These are phyloP conservation scores for Megalops atlanticus DNA, from an alignment of 2,113 vertebrate species.

Conservation along the genomic window DNA sequence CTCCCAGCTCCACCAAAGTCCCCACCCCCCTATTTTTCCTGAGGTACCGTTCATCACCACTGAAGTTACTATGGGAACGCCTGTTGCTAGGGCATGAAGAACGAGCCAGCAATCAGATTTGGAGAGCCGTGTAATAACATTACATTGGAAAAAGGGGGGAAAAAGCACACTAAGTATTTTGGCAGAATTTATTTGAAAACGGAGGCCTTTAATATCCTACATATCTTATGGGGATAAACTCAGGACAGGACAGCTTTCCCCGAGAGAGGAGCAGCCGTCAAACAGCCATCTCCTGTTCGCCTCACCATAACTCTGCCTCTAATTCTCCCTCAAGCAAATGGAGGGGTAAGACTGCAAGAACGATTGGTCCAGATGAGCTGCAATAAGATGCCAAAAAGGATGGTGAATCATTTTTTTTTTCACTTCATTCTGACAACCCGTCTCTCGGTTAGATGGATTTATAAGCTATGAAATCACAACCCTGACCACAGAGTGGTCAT, in stretches of 20 bases:
- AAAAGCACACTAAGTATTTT: conserved; percentile 36
- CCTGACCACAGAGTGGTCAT: too few species aligned
- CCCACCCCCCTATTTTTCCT: neutral
- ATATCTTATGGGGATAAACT: neutral
- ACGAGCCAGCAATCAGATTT: conserved; percentile 35
- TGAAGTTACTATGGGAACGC: conserved; percentile 48
- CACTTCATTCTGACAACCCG: too few species aligned
- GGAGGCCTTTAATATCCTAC: conserved; percentile 24
- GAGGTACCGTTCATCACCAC: conserved; percentile 14
- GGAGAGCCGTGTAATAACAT: conserved; percentile 30
- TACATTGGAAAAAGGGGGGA: conserved; percentile 19
- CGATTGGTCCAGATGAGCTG: neutral
- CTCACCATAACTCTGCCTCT: neutral
- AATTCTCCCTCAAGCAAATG: neutral
- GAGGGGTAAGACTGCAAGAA: neutral
- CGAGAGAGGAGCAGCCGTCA: neutral
- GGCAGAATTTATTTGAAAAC: conserved; percentile 36
- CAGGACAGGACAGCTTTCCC: neutral
- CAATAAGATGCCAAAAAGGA: neutral
- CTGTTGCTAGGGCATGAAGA: conserved; percentile 32
- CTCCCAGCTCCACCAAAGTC: too few species aligned
- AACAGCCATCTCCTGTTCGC: neutral
- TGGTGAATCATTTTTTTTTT: neutral
- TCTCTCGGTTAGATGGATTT: too few species aligned
- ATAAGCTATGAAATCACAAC: too few species aligned